Evolutionary conservation across 2,888 invertebrate genomes (phyloP), one percentile per base, ranked within the genome.

Genomic region (Xestoiulus laeticollis): DNA sequence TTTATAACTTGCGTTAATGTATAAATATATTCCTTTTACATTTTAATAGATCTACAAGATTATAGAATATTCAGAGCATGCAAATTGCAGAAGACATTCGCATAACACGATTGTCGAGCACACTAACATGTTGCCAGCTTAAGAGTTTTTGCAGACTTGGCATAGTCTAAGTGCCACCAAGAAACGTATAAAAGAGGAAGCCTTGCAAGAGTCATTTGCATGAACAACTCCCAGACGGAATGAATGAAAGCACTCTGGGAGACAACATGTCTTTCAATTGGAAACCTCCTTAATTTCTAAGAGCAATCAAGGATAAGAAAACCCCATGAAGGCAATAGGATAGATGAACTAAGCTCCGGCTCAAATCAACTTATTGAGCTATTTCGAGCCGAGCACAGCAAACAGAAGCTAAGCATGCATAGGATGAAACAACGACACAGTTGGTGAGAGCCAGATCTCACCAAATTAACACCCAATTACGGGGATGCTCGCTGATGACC

Each of bases 381-480:
- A 43, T 84, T 84, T 33, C 33, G 84, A 84, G 84, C 33, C 38
- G 43, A 43, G 84, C 84, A 22, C 33, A 84, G 43, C 38, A 84
- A 84, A 84, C 38, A 84, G 68, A 32, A 84, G 84, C 84, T 84
- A 84, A 84, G 84, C 43, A 84, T 84, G 84, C 84, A 84, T 43
- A 43, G 43, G 84, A 38, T 84, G 86, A 48, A 48, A 85, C 86
- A 85, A 48, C 86, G 86, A 85, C 68, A 86, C 33, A 53, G 86
- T 86, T 86, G 86, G 86, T 68, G 44, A 84, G 86, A 86, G 86
- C 33, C 59, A 86, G 44, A 86, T 86, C 86, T 30, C 22, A 33
- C 53, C 38, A 53, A 87, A 87, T 87, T 87, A 87, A 87, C 87
- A 87, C 87, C 87, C 87, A 87, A 87, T 87, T 87, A 87, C 87